phyloP scores from a whole-genome alignment of 2,888 invertebrate species.

The Piscicola geometra region DNA sequence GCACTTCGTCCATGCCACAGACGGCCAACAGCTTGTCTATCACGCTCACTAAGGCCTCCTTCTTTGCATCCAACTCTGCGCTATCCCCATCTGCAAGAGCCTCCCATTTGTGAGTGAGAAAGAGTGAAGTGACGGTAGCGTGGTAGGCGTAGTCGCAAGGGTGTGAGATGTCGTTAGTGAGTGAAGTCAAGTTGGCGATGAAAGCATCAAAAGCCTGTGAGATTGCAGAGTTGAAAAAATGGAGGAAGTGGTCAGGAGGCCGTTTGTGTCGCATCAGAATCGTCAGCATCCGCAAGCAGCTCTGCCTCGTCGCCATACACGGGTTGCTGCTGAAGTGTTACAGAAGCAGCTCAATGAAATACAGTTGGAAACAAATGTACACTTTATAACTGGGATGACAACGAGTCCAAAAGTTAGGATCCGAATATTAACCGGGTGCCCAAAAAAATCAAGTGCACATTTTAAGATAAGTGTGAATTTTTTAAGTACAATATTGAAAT shows the following conservation, averaged over 20 bases:
- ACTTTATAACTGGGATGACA: no score
- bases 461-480: no score
- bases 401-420: no score
- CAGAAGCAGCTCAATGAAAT: no score
- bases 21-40: not conserved
- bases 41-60: not conserved
- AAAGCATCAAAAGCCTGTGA: not conserved
- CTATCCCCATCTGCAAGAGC: no score
- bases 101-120: not conserved
- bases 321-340: not conserved
- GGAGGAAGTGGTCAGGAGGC: not conserved
- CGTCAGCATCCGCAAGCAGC: not conserved
- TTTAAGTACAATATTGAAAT: no score
- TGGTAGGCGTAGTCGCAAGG: not conserved
- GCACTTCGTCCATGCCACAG: not conserved
- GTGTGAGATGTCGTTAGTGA: not conserved
- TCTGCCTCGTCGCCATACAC: not conserved
- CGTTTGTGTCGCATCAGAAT: not conserved
- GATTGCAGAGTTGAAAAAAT: not conserved
- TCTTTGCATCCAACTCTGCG: no score
- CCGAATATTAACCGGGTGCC: no score
- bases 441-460: no score
- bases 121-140: not conserved
- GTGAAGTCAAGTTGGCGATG: not conserved
- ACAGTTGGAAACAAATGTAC: no score